These are phyloP conservation scores for Bacillus rossius DNA, from an alignment of 1,140 invertebrate species.

Conservation along the genomic window DNA sequence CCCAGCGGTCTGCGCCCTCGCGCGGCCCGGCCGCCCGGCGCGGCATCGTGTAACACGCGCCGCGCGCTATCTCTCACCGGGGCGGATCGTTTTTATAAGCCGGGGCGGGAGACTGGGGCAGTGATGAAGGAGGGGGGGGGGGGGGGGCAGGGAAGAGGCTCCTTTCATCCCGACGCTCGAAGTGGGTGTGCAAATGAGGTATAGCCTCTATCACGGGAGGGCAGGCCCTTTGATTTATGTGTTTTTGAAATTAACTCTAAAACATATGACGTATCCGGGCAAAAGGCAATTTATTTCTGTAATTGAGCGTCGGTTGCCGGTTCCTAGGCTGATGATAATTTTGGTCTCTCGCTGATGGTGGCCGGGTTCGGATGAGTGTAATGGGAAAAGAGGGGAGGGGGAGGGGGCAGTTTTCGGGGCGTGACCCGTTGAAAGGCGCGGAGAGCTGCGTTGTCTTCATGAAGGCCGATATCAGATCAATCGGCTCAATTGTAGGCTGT, in stretches of 20 bases:
- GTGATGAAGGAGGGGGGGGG: neutral
- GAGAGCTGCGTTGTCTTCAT: too few relatives aligned
- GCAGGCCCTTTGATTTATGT: conserved; percentile 18
- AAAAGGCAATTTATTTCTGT: conserved; percentile 20
- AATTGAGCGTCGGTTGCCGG: conserved; percentile 11
- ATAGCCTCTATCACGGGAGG: conserved; percentile 7
- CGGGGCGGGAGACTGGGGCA: neutral
- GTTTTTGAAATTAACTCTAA: conserved; percentile 19
- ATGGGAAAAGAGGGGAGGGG: neutral
- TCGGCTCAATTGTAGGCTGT: too few relatives aligned
- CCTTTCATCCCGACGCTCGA: neutral
- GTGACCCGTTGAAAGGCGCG: conserved; percentile 9
- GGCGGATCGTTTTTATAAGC: too few relatives aligned
- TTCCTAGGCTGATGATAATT: neutral
- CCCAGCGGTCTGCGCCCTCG: too few relatives aligned
- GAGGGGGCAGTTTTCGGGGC: neutral
- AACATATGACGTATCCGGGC: conserved; percentile 17
- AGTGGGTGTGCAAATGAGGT: conserved; percentile 13
- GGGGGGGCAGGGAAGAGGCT: neutral
- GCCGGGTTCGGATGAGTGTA: too few relatives aligned
- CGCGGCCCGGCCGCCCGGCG: too few relatives aligned
- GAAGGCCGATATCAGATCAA: too few relatives aligned
- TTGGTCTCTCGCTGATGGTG: neutral
- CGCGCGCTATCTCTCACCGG: too few relatives aligned
- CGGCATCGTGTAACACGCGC: too few relatives aligned